Evolutionary conservation across 2,113 vertebrate species (phyloP).

Genomic region (Psilopsiagon aymara): DNA sequence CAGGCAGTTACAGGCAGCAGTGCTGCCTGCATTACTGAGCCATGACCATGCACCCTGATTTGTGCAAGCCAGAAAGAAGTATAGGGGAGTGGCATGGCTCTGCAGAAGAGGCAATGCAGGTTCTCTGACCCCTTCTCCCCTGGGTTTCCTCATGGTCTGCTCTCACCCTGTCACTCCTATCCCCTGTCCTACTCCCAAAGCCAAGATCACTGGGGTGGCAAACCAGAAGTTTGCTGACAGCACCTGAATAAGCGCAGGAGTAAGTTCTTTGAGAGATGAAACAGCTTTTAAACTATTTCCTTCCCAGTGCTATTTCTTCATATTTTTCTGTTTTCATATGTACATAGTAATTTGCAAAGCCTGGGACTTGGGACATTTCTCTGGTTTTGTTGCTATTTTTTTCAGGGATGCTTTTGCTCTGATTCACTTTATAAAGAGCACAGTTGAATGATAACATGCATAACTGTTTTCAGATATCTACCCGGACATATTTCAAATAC

Average conservation of each 20-base stretch:
- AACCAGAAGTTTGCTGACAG: neutral
- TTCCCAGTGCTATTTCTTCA: neutral
- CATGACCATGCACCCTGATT: fast-evolving
- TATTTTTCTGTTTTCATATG: neutral
- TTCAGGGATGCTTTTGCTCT: neutral
- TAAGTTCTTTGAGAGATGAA: neutral
- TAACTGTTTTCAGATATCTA: neutral
- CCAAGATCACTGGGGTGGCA: neutral
- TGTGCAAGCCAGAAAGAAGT: neutral
- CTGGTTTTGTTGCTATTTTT: neutral
- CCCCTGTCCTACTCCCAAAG: neutral
- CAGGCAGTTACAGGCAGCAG: neutral
- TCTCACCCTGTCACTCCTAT: neutral
- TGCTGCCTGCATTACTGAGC: neutral
- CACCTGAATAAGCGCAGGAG: neutral
- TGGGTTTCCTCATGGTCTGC: neutral
- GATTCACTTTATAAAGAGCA: neutral
- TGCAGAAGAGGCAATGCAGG: neutral
- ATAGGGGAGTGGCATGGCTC: neutral
- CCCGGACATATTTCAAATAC: neutral
- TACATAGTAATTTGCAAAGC: neutral
- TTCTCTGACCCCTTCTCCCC: neutral
- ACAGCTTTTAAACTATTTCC: neutral
- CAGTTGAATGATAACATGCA: neutral
- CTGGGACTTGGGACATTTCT: neutral